Percentiles rank a stretch among this genome's conserved stretches.
Evolutionary conservation across 2,797 vertebrate genomes (phyloP).

Genomic region (Tenualosa ilisha): DNA sequence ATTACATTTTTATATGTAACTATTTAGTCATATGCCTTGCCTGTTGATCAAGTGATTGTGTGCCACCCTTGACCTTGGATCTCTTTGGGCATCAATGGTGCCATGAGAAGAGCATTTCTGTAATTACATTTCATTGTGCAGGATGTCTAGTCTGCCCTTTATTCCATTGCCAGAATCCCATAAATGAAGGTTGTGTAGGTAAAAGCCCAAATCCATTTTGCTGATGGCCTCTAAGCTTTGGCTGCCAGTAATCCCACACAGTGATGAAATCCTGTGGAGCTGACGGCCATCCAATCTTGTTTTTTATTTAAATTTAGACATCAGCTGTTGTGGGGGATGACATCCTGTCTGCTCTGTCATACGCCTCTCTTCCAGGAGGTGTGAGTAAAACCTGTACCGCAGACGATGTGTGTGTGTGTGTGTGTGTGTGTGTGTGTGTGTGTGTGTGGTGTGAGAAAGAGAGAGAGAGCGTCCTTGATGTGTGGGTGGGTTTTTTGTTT

Average conservation of each 20-base stretch:
- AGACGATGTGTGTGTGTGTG: not conserved
- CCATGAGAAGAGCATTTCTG: not conserved
- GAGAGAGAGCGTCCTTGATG: not conserved
- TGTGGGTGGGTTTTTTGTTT: not conserved
- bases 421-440: slow-evolving; percentile 1
- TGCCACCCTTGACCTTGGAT: not conserved
- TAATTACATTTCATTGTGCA: not conserved
- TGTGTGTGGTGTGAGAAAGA: not conserved
- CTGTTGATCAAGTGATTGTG: not conserved
- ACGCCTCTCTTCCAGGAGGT: not conserved
- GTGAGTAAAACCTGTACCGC: slow-evolving; percentile 17
- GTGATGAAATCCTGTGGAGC: slow-evolving; percentile 1
- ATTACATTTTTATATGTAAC: not conserved
- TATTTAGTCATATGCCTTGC: not conserved
- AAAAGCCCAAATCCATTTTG: slow-evolving; percentile 10
- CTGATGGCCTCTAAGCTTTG: not conserved
- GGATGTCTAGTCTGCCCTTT: not conserved
- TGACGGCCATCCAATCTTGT: slow-evolving; percentile 8
- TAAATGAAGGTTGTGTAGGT: not conserved
- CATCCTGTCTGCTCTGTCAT: not conserved
- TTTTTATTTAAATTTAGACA: slow-evolving; percentile 15
- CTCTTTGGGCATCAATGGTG: not conserved
- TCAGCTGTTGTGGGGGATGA: slow-evolving; percentile 1
- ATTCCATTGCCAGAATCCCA: not conserved
- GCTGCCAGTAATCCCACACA: slow-evolving; percentile 8